Conservation (phyloP, 2,113 vertebrate genomes). For the Suncus etruscus region DNA sequence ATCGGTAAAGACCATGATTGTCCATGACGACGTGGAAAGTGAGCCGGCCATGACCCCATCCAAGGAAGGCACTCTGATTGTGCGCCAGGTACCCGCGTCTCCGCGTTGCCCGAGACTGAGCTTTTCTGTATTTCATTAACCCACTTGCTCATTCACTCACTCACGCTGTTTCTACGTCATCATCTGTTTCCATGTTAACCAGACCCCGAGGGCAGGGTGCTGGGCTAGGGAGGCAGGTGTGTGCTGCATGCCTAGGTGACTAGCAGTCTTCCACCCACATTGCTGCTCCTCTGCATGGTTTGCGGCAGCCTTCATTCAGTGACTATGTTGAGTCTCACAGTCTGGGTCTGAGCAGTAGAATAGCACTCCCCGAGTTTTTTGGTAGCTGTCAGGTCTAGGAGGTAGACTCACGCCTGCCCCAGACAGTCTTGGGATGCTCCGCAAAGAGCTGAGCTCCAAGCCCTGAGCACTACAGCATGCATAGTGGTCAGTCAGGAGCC, state of each 20-base stretch:
- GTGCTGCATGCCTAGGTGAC: constrained; percentile 84
- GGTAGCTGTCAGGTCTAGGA: constrained; percentile 48
- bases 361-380: constrained; percentile 58
- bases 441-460: neutral
- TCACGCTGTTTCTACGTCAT: constrained; percentile 88
- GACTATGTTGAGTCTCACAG: constrained; percentile 69
- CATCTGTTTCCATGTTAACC: constrained; percentile 85
- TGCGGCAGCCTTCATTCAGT: constrained; percentile 81
- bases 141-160: constrained; percentile 89
- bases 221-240: constrained; percentile 76
- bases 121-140: constrained; percentile 86
- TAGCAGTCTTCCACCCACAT: constrained; percentile 78
- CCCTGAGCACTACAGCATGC: neutral
- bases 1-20: constrained; percentile 97
- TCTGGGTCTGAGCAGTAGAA: constrained; percentile 77
- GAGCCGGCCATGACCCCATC: constrained; percentile 96
- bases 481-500: constrained; percentile 58
- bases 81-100: constrained; percentile 94
- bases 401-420: neutral
- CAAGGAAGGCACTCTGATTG: constrained; percentile 97
- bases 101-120: constrained; percentile 69
- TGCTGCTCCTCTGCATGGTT: constrained; percentile 86
- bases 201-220: constrained; percentile 75
- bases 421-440: neutral
- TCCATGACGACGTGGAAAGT: constrained; percentile 95